Evolutionary conservation across 2,888 invertebrate genomes (phyloP), one percentile per base, ranked within the genome.

Genomic region (Epinotia bilunana): DNA sequence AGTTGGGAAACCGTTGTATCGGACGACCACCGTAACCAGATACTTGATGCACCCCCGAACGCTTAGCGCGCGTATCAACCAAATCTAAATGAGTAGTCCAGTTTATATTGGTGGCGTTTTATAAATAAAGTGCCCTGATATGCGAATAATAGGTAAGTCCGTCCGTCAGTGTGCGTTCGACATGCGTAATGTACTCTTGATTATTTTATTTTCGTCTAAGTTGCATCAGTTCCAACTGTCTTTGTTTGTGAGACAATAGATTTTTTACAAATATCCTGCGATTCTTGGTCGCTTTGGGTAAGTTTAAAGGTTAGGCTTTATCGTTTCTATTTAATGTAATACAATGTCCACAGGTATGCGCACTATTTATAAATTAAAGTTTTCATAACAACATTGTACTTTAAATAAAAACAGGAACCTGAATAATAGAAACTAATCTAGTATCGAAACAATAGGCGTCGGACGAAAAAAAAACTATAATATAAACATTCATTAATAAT

Each of bases 91-190:
- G 84, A 89, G 89, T 88, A 86, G 87, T 78, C 84, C 92, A 84
- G 78, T 76, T 83, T 80, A 85, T 82, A 88, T 80, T 92, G 92
- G 92, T 73, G 84, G 83, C 68, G 83, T 82, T 90, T 90, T 91
- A 93, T 91, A 91, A 91, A 91, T 93, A 93, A 92, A 92, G 90
- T 88, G 88, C 87, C 85, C 88, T 90, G 91, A 91, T 91, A 91
- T 91, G 90, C 90, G 89, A 92, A 92, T 93, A 91, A 92, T 91
- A 91, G 91, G 89, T 89, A 91, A 91, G 88, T 89, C 86, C 84
- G 86, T 85, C 85, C 80, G 86, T 87, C 88, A 72, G 75, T 80
- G 83, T 83, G 83, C 82, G 83, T 84, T 82, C 83, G 82, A 83
- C 82, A 82, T 82, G 84, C 83, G 83, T 84, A 81, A 73, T 72